Evolutionary conservation across 2,888 invertebrate species (phyloP), one percentile per base, ranked within the genome.

Genomic region (Isotomurus palustris): DNA sequence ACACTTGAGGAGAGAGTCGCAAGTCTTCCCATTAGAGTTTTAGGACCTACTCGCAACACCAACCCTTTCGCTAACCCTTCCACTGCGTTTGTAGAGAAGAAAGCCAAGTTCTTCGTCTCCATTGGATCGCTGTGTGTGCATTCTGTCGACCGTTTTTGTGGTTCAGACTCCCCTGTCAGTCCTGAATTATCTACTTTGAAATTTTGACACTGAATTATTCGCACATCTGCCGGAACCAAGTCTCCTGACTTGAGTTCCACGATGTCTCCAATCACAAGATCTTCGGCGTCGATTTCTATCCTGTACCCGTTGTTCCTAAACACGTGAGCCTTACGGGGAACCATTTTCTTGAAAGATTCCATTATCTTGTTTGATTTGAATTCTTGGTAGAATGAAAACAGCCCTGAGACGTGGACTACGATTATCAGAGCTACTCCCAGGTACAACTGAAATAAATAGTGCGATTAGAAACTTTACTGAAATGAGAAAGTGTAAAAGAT

Each of bases 201-300:
- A 28, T 79, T 77, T 65, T 78, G 76, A 17, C 79, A 78, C 36
- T 74, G 72, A 48, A 82, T 75, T 59, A 82, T 73, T 53, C 82
- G 75, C 58, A 82, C 75, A 71, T 82, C 82, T 45, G 82, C 82
- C 43, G 99, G 97, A 72, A 99, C 91, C 72, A 96, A 84, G 79
- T 99, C 97, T 73, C 97, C 97, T 77, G 96, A 95, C 79, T 97
- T 96, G 27, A 81, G 76, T 43, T 81, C 79, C 21, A 81, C 77
- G 38, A 82, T 72, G 72, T 82, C 81, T 45, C 81, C 81, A 21
- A 79, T 73, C 12, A 80, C 80, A 25, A 82, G 71, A 43, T 80
- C 79, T 68, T 72, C 72, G 14, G 73, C 74, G 49, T 72, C 70
- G 12, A 74, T 57, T 17, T 72, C 72, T 29, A 70, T 60, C 58